phyloP scores from a whole-genome alignment of 1,140 invertebrate genomes.

The Agrypnia vestita region DNA sequence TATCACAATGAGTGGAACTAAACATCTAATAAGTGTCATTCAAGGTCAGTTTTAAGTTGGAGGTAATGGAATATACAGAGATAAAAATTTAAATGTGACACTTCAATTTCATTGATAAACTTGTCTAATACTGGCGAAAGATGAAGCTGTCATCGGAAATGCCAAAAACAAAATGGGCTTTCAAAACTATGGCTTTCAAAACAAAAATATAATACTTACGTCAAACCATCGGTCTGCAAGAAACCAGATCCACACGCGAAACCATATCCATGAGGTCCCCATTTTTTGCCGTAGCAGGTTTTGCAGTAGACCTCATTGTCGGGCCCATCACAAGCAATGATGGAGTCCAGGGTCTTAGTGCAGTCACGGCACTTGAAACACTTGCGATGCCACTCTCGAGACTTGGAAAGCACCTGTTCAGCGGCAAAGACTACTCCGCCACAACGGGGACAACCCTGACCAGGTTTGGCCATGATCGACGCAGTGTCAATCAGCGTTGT shows the following conservation, averaged over 20 bases:
- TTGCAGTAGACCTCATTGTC: slow-evolving; percentile 95
- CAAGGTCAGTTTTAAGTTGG: too few species aligned
- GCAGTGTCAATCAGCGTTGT: slow-evolving; percentile 87
- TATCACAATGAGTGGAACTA: too few species aligned
- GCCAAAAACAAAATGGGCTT: too few species aligned
- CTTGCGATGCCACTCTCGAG: slow-evolving; percentile 96
- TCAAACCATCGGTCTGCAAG: slow-evolving; percentile 89
- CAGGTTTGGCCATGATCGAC: slow-evolving; percentile 84
- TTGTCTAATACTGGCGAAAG: too few species aligned
- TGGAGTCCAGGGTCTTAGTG: slow-evolving; percentile 92
- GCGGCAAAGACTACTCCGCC: slow-evolving; percentile 93
- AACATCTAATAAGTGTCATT: too few species aligned
- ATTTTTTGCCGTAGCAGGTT: slow-evolving; percentile 92
- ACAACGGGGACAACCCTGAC: slow-evolving; percentile 91
- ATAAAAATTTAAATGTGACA: too few species aligned
- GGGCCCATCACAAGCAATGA: slow-evolving; percentile 93
- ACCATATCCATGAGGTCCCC: slow-evolving; percentile 95
- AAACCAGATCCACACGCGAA: slow-evolving; percentile 96
- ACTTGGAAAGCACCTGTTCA: slow-evolving; percentile 90
- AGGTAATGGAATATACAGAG: too few species aligned
- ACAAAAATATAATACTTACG: slow-evolving; percentile 78
- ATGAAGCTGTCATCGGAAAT: too few species aligned
- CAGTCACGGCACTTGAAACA: slow-evolving; percentile 98
- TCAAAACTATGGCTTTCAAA: too few species aligned
- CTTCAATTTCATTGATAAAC: too few species aligned